phyloP scores from a whole-genome alignment of 2,797 vertebrate species.

The Halcyon leucocephala region DNA sequence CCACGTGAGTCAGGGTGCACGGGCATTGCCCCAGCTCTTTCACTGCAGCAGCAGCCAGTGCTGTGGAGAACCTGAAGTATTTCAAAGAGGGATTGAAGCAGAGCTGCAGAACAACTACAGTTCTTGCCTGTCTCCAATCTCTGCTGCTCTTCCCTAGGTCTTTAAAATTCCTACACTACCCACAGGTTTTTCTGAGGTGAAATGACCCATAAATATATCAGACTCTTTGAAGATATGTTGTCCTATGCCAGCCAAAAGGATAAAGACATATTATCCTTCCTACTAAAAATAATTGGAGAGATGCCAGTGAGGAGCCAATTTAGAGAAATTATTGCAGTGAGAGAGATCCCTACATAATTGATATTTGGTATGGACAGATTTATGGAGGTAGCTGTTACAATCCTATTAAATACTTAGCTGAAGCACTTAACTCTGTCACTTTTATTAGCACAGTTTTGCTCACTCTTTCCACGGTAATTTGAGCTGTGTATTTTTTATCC shows the following conservation, averaged over 20 bases:
- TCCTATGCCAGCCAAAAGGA: constrained; percentile 21
- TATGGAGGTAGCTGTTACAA: constrained; percentile 39
- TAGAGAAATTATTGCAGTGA: constrained; percentile 25
- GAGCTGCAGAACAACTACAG: background rate
- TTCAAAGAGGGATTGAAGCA: background rate
- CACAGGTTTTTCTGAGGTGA: background rate
- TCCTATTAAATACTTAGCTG: constrained; percentile 47
- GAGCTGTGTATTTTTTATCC: background rate
- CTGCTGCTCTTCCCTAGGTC: background rate
- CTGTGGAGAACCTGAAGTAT: background rate
- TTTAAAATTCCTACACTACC: background rate
- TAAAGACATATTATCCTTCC: constrained; percentile 4
- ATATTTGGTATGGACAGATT: constrained; percentile 37
- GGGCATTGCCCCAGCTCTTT: rapidly evolving
- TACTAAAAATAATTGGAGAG: constrained; percentile 10
- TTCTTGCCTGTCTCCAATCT: background rate
- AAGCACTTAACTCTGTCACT: constrained; percentile 40
- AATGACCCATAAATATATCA: constrained; percentile 4
- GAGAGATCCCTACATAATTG: constrained; percentile 8
- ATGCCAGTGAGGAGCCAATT: background rate
- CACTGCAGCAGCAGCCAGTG: background rate
- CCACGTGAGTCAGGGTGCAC: background rate
- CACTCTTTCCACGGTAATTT: background rate
- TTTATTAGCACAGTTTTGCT: constrained; percentile 36
- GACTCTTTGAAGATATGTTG: background rate